These are phyloP conservation scores for Uloborus plumipes DNA, from an alignment of 2,888 invertebrate species.

Conservation along the genomic window DNA sequence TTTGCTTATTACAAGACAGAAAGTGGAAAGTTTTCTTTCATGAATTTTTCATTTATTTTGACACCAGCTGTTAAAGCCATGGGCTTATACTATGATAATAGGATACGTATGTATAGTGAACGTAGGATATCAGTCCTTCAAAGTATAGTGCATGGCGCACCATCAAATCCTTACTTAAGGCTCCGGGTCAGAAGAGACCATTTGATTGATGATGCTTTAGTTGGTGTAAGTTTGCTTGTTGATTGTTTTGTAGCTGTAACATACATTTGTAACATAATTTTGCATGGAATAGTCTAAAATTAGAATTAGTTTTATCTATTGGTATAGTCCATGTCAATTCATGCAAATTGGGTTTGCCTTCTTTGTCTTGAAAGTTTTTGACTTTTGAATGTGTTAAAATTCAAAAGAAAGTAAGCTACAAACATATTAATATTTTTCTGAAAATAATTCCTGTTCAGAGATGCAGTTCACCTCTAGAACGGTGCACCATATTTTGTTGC, in stretches of 20 bases:
- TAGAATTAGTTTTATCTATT: no score
- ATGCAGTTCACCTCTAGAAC: no score
- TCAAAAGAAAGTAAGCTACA: no score
- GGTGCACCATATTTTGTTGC: no score
- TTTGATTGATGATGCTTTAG: conserved; percentile 91
- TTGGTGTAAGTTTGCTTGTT: conserved; percentile 78
- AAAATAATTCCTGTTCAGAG: no score
- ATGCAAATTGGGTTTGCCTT: no score
- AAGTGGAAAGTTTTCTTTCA: conserved; percentile 83
- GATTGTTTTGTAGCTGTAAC: not conserved
- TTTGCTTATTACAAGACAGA: conserved; percentile 84
- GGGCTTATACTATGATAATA: conserved; percentile 92
- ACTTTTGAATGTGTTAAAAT: no score
- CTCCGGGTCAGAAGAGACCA: conserved; percentile 82
- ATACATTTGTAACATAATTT: not conserved
- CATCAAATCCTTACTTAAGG: conserved; percentile 86
- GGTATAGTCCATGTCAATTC: no score
- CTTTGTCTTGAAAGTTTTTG: no score
- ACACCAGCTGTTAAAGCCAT: conserved; percentile 92
- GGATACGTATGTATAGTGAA: conserved; percentile 95
- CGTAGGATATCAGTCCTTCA: conserved; percentile 87
- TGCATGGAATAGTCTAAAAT: no score
- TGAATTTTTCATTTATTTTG: conserved; percentile 90
- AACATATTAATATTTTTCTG: no score
- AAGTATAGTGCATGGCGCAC: conserved; percentile 83